Percentiles rank a stretch among this genome's conserved stretches.
Evolutionary conservation across 2,797 vertebrate species (phyloP).

Genomic region (Loris lydekkerianus): DNA sequence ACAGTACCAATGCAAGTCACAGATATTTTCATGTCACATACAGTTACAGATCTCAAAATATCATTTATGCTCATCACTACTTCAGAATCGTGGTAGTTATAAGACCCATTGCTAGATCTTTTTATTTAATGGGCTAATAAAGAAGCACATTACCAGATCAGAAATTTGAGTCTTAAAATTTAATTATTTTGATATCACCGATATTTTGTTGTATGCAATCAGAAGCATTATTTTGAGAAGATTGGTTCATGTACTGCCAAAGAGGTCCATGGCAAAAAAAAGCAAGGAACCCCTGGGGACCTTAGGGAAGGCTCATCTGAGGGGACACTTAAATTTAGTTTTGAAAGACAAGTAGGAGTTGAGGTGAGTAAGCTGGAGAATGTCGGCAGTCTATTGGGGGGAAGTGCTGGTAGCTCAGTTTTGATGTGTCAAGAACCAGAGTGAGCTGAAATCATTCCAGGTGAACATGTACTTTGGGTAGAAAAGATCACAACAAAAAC

Average conservation of each 20-base stretch:
- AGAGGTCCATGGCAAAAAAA: neutral
- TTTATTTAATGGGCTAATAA: slow-evolving; percentile 49
- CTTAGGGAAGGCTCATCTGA: slow-evolving; percentile 20
- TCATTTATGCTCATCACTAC: neutral
- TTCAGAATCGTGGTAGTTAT: slow-evolving; percentile 29
- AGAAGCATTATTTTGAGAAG: slow-evolving; percentile 56
- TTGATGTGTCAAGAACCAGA: neutral
- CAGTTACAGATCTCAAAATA: slow-evolving; percentile 4
- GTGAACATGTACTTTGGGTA: neutral
- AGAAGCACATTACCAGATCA: neutral
- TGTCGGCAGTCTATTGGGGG: neutral
- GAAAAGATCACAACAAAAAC: slow-evolving; percentile 43
- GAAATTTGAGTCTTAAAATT: slow-evolving; percentile 24
- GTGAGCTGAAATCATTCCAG: slow-evolving; percentile 9
- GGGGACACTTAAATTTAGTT: slow-evolving; percentile 47
- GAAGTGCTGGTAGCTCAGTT: neutral
- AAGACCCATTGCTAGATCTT: slow-evolving; percentile 12
- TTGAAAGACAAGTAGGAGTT: slow-evolving; percentile 11
- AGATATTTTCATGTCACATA: slow-evolving; percentile 43
- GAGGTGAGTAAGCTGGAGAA: neutral
- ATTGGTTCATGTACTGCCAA: neutral
- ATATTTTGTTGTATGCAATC: slow-evolving; percentile 12
- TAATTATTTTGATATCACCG: slow-evolving; percentile 7
- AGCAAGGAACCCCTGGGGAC: neutral
- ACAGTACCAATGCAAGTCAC: slow-evolving; percentile 14